Evolutionary conservation across 2,888 invertebrate genomes (phyloP), one percentile per base, ranked within the genome.

Genomic region (Prionchulus punctatus): DNA sequence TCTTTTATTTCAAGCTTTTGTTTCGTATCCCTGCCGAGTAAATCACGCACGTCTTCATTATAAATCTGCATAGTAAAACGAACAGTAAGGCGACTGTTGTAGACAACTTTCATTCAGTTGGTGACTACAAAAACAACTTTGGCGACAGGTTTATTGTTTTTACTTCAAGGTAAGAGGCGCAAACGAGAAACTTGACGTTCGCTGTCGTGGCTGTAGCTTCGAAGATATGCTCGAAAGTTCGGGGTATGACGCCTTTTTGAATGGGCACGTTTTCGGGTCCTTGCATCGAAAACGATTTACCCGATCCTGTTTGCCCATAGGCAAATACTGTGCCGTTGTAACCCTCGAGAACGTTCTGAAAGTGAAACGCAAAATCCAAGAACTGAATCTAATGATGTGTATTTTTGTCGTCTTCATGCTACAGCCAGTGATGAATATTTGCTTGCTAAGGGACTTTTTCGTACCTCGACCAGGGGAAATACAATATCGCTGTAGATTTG

Each of bases 271-370:
- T 72, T 1, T 72, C 62, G 28, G 79, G 72, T 7, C 85, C 88
- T 70, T 86, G 86, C 88, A 90, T 90, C 15, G 86, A 85, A 70
- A 83, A 86, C 1, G 86, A 86, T 71, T 89, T 90, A 0, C 89
- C 89, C 70, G 87, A 86, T 0, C 89, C 88, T 0, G 88, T 89
- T 74, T 89, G 89, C 0, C 89, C 89, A 69, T 90, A 90, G 0
- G 89, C 89, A 72, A 90, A 89, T 54, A 90, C 86, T 0, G 89
- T 89, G 23, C 86, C 85, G 75, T 89, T 90, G 76, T 89, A 89
- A 1, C 89, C 89, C 68, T 89, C 88, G 56, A 88, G 77, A 1
- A 87, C 86, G 59, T 86, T 86, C 79, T 83, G 72, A 21, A 66
- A 62, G 80, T 75, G 27, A 21, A 31, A 55, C 21, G 36, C 36